A percentile compares a stretch with the other conserved stretches of the same genome.
These are phyloP conservation scores for Drosophila birchii DNA, from an alignment of 2,888 invertebrate species.

Conservation along the genomic window DNA sequence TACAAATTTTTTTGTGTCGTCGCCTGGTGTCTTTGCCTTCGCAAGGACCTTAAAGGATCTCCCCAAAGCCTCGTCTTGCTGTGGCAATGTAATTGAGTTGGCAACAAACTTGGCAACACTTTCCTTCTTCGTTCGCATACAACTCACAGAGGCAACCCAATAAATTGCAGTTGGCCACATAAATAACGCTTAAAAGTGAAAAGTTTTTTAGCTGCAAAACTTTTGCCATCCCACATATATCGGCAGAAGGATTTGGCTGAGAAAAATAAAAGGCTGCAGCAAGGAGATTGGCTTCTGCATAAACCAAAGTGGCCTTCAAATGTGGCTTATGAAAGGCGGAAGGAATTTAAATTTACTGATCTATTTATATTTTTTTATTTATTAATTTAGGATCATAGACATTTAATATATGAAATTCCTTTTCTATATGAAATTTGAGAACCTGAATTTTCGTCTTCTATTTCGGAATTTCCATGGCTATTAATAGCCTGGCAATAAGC, in stretches of 20 bases:
- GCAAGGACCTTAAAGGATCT: slow-evolving; percentile 1
- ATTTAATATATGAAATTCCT: not conserved
- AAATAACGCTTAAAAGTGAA: slow-evolving; percentile 51
- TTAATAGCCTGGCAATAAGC: slow-evolving; percentile 38
- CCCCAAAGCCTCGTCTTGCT: slow-evolving; percentile 50
- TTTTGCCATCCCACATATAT: slow-evolving; percentile 38
- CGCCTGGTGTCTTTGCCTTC: not conserved
- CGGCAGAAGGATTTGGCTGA: slow-evolving; percentile 31
- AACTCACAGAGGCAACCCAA: slow-evolving; percentile 26
- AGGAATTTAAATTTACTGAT: not conserved
- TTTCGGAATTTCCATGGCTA: slow-evolving; percentile 27
- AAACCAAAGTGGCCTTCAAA: slow-evolving; percentile 38
- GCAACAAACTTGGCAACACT: slow-evolving; percentile 62
- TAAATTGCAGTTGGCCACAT: slow-evolving; percentile 54
- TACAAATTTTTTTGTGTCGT: not conserved
- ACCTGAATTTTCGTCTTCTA: not conserved
- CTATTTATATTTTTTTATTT: not conserved
- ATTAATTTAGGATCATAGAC: no score
- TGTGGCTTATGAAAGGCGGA: slow-evolving; percentile 3
- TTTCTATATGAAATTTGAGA: not conserved
- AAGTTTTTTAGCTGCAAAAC: slow-evolving; percentile 27
- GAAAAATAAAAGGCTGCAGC: slow-evolving; percentile 14
- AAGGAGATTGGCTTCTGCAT: slow-evolving; percentile 22
- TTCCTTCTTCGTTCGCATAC: slow-evolving; percentile 27
- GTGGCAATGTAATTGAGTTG: slow-evolving; percentile 67